Conservation (phyloP, 2,113 vertebrate species). For the Circaetus cinerascens region DNA sequence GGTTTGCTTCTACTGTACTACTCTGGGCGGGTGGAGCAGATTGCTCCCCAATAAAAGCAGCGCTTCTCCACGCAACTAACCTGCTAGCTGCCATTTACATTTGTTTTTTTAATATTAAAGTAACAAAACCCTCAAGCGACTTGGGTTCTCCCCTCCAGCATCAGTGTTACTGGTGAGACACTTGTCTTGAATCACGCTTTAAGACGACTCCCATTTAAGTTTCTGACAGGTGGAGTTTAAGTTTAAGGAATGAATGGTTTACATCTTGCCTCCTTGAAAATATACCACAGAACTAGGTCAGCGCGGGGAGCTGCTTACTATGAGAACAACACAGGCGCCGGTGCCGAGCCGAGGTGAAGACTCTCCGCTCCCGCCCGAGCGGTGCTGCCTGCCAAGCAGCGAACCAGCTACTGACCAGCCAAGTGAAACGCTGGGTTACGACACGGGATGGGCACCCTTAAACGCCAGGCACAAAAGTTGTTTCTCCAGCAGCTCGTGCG, state of each 20-base stretch:
- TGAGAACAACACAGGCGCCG: neutral
- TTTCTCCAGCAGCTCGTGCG: neutral
- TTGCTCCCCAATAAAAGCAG: neutral
- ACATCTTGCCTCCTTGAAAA: neutral
- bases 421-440: neutral
- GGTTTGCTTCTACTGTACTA: rapidly evolving
- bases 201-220: neutral
- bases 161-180: neutral
- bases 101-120: neutral
- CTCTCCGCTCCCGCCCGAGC: neutral
- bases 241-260: constrained; percentile 24
- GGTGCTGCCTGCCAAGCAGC: neutral
- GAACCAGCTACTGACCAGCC: neutral
- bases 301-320: neutral
- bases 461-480: rapidly evolving
- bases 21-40: neutral
- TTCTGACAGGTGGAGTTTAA: constrained; percentile 33
- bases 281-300: constrained; percentile 12
- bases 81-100: neutral
- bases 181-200: neutral
- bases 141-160: neutral
- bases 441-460: rapidly evolving
- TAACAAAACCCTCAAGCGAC: neutral
- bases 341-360: neutral
- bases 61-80: neutral